These are phyloP conservation scores for Philopedon plagiatum DNA, from an alignment of 2,888 invertebrate genomes.

Conservation along the genomic window DNA sequence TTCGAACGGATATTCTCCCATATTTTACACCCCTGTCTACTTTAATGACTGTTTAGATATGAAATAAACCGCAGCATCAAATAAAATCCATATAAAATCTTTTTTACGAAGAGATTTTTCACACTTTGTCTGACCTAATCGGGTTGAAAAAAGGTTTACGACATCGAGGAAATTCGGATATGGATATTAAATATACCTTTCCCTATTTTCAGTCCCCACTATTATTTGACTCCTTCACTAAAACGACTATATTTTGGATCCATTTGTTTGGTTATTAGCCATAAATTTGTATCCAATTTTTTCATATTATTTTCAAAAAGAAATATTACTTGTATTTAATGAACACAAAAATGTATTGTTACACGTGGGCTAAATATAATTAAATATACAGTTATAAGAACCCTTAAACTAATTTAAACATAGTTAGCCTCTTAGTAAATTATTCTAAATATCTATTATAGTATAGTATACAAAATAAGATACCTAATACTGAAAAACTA, in stretches of 20 bases:
- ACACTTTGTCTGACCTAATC: conserved; percentile 46
- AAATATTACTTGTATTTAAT: neutral
- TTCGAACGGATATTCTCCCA: conserved; percentile 56
- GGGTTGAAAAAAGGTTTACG: conserved; percentile 45
- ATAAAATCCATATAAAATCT: conserved; percentile 56
- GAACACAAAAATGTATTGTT: too few species aligned
- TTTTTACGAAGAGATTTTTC: conserved; percentile 46
- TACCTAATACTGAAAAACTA: too few species aligned
- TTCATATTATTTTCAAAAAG: neutral
- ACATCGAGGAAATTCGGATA: conserved; percentile 33
- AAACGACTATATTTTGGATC: conserved; percentile 25
- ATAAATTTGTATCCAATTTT: conserved; percentile 7
- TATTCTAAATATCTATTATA: too few species aligned
- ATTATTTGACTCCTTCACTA: conserved; percentile 15
- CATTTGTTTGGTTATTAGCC: conserved; percentile 20
- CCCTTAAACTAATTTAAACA: too few species aligned
- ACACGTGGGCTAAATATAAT: too few species aligned
- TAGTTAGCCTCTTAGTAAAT: too few species aligned
- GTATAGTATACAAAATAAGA: too few species aligned
- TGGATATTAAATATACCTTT: conserved; percentile 43
- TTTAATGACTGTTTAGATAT: conserved; percentile 58
- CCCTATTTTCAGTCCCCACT: conserved; percentile 30
- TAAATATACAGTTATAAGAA: too few species aligned
- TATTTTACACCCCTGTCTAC: conserved; percentile 58
- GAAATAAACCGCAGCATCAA: conserved; percentile 56